Conservation (phyloP, 2,888 invertebrate genomes). For the Barypeithes pellucidus region DNA sequence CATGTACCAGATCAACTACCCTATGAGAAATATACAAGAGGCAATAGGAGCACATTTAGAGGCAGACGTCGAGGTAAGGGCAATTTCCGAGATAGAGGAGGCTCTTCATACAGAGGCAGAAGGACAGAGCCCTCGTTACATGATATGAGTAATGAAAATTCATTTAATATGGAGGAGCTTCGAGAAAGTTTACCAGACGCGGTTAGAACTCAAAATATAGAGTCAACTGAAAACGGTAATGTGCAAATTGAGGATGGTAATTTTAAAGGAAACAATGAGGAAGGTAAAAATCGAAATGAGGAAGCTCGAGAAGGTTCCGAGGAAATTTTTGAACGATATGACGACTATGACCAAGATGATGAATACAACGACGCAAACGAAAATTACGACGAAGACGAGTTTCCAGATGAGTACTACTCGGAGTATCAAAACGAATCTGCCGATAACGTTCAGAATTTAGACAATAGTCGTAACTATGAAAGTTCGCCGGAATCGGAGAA, state of each 20-base stretch:
- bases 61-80: constrained; percentile 38
- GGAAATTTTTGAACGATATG: constrained; percentile 1
- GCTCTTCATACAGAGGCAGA: constrained; percentile 1
- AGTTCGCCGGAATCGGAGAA: neutral
- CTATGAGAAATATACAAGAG: constrained; percentile 2
- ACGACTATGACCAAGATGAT: constrained; percentile 13
- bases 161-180: constrained; percentile 15
- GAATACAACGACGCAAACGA: constrained; percentile 27
- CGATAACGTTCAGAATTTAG: neutral
- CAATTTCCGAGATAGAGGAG: constrained; percentile 32
- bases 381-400: constrained; percentile 19
- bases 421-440: constrained; percentile 16
- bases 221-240: constrained; percentile 12
- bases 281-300: neutral
- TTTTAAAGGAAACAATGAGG: neutral
- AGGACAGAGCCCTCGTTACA: constrained; percentile 24
- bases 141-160: constrained; percentile 5
- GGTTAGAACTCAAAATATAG: neutral
- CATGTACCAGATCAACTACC: constrained; percentile 56
- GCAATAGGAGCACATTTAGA: constrained; percentile 22
- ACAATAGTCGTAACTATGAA: constrained; percentile 26
- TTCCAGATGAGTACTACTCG: constrained; percentile 13
- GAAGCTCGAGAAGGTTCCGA: neutral
- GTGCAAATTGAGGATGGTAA: neutral
- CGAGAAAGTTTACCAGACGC: neutral